Conservation (phyloP, 1,140 invertebrate genomes). For the Drosophila mojavensis region DNA sequence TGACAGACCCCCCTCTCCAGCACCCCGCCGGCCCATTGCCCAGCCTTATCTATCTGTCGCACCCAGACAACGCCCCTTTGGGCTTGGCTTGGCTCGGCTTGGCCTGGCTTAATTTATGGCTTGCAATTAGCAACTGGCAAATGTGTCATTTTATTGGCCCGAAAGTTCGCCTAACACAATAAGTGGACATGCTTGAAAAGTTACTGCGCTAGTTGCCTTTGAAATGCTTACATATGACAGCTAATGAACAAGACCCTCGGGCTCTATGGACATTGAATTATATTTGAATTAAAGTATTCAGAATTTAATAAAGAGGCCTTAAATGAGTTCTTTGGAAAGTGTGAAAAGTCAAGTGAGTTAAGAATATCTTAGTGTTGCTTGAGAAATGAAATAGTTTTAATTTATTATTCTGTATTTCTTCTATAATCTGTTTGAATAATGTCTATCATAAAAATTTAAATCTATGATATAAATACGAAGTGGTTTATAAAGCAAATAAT, state of each 20-base stretch:
- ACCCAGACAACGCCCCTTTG: slow-evolving; percentile 21
- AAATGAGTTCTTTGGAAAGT: too few species aligned
- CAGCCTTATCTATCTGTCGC: slow-evolving; percentile 4
- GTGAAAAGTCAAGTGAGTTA: too few species aligned
- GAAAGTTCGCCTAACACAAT: slow-evolving; percentile 43
- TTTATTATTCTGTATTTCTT: too few species aligned
- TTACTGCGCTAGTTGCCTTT: slow-evolving; percentile 33
- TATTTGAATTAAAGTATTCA: background rate
- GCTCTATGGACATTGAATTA: background rate
- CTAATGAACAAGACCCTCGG: slow-evolving; percentile 1
- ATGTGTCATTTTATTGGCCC: slow-evolving; percentile 72
- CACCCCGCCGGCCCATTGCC: background rate
- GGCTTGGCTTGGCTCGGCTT: background rate
- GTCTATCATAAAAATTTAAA: too few species aligned
- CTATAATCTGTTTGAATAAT: too few species aligned
- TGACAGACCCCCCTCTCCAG: slow-evolving; percentile 26
- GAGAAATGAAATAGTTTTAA: too few species aligned
- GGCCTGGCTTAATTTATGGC: slow-evolving; percentile 60
- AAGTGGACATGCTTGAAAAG: slow-evolving; percentile 41
- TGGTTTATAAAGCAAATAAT: too few species aligned
- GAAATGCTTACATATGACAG: slow-evolving; percentile 28
- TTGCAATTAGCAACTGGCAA: slow-evolving; percentile 78
- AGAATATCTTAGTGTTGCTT: too few species aligned
- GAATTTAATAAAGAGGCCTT: too few species aligned
- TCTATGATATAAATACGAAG: too few species aligned